Base-by-base conservation (phyloP, 2,797 vertebrate genomes). In the Rhynchonycteris naso region DNA sequence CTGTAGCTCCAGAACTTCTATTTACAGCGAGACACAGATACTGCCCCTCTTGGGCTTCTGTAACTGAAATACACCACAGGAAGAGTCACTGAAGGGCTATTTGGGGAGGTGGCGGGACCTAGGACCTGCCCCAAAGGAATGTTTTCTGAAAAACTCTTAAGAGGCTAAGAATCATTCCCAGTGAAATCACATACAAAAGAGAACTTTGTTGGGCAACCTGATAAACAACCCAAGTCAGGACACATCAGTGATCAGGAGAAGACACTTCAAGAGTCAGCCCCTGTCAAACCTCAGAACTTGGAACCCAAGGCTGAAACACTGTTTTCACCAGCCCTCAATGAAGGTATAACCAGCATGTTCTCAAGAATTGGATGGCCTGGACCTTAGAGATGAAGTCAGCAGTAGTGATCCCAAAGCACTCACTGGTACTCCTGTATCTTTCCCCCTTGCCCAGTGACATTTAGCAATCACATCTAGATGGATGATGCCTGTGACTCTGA, bases 1-100 rank as follows among this genome's bases (percentile, higher is more conserved):
- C 82, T 93, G 16, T 90, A 94, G 90, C 75, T 91, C 85, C 74
- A 74, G 92, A 86, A 86, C n/a, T 52, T 81, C 95, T 89, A 38
- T 68, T 86, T 86, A 43, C 58, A 35, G 85, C 72, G 76, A 92
- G 95, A 90, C 87, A 50, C 86, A 90, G 85, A 86, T 43, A 28
- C 69, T 90, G 78, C 35, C 35, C 12, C 61, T 88, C 33, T 89
- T 43, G 93, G 87, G 69, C 47, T 96, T 93, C 84, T 93, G 50
- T 95, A 76, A 76, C 63, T 59, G 63, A 90, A 80, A 89, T 21
- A 66, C 30, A 38, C 58, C 58, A 75, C 54, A 24, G 92, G 92
- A 79, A 81, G 83, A 74, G 28, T 56, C 85, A 30, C 50, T 19
- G 22, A 87, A 83, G 82, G 90, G 82, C 65, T 19, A 8, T 63